A percentile compares a stretch with the other conserved stretches of the same genome.
These are phyloP conservation scores for Petrocephalus sullivani DNA, from an alignment of 2,797 vertebrate species.

Conservation along the genomic window DNA sequence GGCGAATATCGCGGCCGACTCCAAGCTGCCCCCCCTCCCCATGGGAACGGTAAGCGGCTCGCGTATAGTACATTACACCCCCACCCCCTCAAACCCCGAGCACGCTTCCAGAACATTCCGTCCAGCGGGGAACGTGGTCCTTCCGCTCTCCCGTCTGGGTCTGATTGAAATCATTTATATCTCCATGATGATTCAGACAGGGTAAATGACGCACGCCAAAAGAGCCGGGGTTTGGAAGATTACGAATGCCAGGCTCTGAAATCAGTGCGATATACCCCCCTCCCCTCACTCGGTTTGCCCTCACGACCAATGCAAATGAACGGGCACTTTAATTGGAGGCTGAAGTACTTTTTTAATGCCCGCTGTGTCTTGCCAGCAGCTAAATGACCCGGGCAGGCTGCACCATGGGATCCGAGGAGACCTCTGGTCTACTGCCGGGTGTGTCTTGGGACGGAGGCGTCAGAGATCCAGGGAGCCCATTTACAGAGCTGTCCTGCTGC, in stretches of 20 bases:
- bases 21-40: not conserved
- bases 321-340: not conserved
- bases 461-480: not conserved
- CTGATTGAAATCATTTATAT: slow-evolving; percentile 18
- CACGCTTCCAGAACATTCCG: not conserved
- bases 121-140: not conserved
- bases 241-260: not conserved
- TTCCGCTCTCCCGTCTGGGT: not conserved
- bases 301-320: slow-evolving; percentile 9
- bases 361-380: not conserved
- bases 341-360: not conserved
- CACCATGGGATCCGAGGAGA: not conserved
- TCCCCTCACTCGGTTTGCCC: not conserved
- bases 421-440: not conserved
- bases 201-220: slow-evolving; percentile 18
- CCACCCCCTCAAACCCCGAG: not conserved
- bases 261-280: not conserved
- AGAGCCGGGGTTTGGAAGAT: not conserved
- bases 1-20: not conserved
- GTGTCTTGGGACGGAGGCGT: not conserved
- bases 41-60: not conserved
- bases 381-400: not conserved
- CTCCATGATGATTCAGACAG: slow-evolving; percentile 13
- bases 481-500: not conserved
- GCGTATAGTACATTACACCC: not conserved